Base-by-base conservation (phyloP, 2,113 vertebrate genomes). In the Tragulus kanchil region DNA sequence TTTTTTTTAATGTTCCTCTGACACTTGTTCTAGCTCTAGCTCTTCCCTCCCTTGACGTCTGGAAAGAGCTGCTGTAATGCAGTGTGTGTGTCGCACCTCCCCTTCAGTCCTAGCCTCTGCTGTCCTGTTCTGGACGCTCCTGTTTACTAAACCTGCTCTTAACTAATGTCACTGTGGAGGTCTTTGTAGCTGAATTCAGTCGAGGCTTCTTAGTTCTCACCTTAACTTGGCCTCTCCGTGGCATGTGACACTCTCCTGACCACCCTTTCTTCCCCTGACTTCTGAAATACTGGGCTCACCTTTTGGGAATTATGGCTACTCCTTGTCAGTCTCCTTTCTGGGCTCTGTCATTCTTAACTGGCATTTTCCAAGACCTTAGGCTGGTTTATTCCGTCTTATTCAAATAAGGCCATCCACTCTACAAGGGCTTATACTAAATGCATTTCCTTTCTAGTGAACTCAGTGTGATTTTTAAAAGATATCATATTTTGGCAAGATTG, bases 391-490 rank as follows among this genome's bases (percentile, higher is more conserved):
- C n/a, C 23, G 13, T 97, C 69, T 95, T 81, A 92, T 75, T 90
- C 59, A 96, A 91, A 95, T 83, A 62, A 62, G 36, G 9, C 58
- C 6, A 14, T 61, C 36, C 42, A 13, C 3, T 77, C 65, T 85
- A 2, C 26, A 87, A 59, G 21, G 17, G 45, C 28, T 69, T 62
- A 10, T 64, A 73, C 25, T 89, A 71, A 93, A 94, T 90, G 16
- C 28, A 94, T 90, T 93, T 95, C 62, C 64, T 82, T 89, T 91
- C 17, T 82, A 56, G 50, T 64, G 59, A 79, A 56, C 14, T 93
- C 36, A 85, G 0, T 77, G 15, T 86, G 36, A 11, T 82, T 48
- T 97, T 95, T 52, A 84, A 94, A 87, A 82, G 69, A 42, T 61
- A 65, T n/a, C 13, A 26, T 65, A 36, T 82, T n/a, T 95, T 59